These are phyloP conservation scores for Neogobius melanostomus DNA, from an alignment of 2,113 vertebrate genomes.

Conservation along the genomic window DNA sequence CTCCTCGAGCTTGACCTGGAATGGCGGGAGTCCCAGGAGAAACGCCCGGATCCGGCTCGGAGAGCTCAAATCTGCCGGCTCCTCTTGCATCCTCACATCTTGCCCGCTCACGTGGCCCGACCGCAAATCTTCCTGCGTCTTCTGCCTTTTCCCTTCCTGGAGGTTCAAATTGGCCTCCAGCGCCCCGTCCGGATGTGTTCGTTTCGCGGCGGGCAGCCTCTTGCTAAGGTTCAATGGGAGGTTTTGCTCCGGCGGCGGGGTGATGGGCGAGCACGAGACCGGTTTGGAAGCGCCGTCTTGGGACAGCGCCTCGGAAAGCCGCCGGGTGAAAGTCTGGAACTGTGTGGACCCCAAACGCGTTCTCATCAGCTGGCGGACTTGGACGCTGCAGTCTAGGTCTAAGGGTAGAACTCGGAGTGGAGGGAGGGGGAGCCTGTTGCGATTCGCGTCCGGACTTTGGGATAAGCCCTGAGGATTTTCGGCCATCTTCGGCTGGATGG, in stretches of 20 bases:
- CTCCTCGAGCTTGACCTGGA: constrained; percentile 65
- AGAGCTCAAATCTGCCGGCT: constrained; percentile 78
- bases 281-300: constrained; percentile 72
- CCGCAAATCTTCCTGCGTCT: constrained; percentile 14
- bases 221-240: constrained; percentile 80
- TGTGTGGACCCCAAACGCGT: constrained; percentile 70
- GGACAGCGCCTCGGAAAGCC: constrained; percentile 76
- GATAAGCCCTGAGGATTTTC: constrained; percentile 28
- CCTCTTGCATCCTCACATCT: constrained; percentile 64
- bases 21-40: constrained; percentile 58
- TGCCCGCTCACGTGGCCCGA: background rate
- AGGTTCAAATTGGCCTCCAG: constrained; percentile 18
- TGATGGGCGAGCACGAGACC: constrained; percentile 39
- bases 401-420: constrained; percentile 77
- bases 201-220: constrained; percentile 53
- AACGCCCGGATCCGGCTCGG: constrained; percentile 76
- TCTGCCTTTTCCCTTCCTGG: constrained; percentile 8
- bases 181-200: constrained; percentile 33
- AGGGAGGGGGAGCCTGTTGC: constrained; percentile 58
- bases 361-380: constrained; percentile 79
- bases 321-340: constrained; percentile 76
- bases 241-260: constrained; percentile 71
- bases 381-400: constrained; percentile 80
- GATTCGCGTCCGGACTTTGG: constrained; percentile 48
- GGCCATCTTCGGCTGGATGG: constrained; percentile 58